Evolutionary conservation across 2,888 invertebrate species (phyloP), one percentile per base, ranked within the genome.

Genomic region (Thereva nobilitata): DNA sequence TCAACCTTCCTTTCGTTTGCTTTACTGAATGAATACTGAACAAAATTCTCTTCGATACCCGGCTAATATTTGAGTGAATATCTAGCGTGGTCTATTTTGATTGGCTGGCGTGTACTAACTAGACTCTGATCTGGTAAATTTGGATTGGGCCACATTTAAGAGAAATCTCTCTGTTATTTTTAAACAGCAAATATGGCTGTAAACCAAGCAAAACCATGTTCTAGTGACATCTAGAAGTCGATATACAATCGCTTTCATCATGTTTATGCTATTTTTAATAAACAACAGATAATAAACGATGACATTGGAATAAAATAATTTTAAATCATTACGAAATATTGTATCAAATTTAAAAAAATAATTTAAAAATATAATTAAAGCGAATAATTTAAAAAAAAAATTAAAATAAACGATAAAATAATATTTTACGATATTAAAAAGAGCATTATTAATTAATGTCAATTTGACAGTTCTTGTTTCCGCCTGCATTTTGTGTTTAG

Each of bases 31-130:
- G 23, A 38, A 9, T 12, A 40, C 47, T 35, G 38, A 45, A 54
- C 23, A 38, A 6, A 40, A 47, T 37, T 61, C 59, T 61, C 37
- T 52, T 61, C 45, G n/a, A 9, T 52, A 5, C 71, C 74, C 72
- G 75, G 76, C 75, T 76, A 77, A 77, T 79, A 78, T 78, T 76
- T 74, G 73, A 68, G 68, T 70, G 72, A 70, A 66, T 69, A 72
- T 70, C 68, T 54, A 72, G 73, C 77, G 77, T 77, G 72, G 72
- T 70, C 44, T 59, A 53, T 67, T 74, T 64, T 73, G 71, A 76
- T 78, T 76, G 76, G 77, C 67, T 50, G 35, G 52, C 5, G 10
- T 49, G 59, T 55, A 72, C 72, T 72, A 72, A 76, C 50, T 71
- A 72, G 72, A 23, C 23, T 23, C 23, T 23, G 23, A 23, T 23